Evolutionary conservation across 1,140 invertebrate genomes (phyloP), one percentile per base, ranked within the genome.

Genomic region (Melipona quadrifasciata): DNA sequence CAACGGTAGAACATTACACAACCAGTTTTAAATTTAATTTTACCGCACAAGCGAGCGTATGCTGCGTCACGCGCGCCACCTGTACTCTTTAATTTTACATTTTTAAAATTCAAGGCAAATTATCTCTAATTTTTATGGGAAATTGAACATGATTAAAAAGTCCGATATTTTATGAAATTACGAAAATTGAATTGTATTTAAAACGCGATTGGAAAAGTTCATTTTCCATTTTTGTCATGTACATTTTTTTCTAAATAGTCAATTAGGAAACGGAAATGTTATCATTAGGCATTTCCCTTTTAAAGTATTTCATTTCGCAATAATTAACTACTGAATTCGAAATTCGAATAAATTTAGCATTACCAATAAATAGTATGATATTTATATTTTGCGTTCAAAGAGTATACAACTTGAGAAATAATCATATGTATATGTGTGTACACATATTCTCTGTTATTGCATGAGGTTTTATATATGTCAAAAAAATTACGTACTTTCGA

Each of bases 11-110:
- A 73, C 11, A 58, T 65, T 81, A 14, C 27, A 5, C 47, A 57
- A n/a, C 2, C 11, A 24, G 24, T 82, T 75, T 82, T 55, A 39
- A 75, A 75, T 82, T 82, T 12, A 31, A 82, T 76, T 75, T 65
- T 75, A 51, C 51, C 80, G 58, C 80, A 55, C 8, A 39, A 65
- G 16, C 53, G 24, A 27, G 6, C 17, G 10, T 47, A 51, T 31
- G 21, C 6, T 27, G 3, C 3, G 10, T 19, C 70, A 11, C 24
- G 4, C 24, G 55, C 82, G 82, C 82, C 82, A 83, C 78, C 82
- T 83, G 16, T 21, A 61, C 61, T 27, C 65, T 61, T 61, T 39
- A 19, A 0, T 78, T 34, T 39, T 39, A 55, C 14, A 70, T 71
- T 61, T 71, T 79, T 78, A 4, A 83, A 83, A 78, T 68, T 12